phyloP scores from a whole-genome alignment of 2,113 vertebrate genomes.

The Nestor notabilis region DNA sequence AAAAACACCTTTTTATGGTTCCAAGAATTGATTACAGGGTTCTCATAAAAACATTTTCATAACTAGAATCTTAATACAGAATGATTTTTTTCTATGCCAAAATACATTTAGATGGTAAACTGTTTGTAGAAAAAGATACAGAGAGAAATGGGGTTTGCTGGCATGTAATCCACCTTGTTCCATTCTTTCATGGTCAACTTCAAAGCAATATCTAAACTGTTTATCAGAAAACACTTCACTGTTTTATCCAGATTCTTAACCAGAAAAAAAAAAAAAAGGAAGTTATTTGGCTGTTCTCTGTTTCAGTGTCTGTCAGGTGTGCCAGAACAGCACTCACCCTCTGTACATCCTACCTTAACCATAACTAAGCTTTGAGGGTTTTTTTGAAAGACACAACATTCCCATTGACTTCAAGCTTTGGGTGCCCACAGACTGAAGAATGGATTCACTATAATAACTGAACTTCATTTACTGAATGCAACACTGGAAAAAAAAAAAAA shows the following conservation, averaged over 20 bases:
- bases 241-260: slow-evolving; percentile 37
- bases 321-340: background rate
- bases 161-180: slow-evolving; percentile 65
- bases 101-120: slow-evolving; percentile 80
- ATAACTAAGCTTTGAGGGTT: background rate
- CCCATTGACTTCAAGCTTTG: slow-evolving; percentile 1
- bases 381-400: slow-evolving; percentile 8
- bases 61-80: slow-evolving; percentile 81
- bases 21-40: slow-evolving; percentile 76
- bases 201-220: slow-evolving; percentile 34
- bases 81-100: slow-evolving; percentile 79
- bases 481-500: slow-evolving; percentile 44
- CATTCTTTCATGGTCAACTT: slow-evolving; percentile 52
- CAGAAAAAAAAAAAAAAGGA: background rate
- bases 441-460: background rate
- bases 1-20: slow-evolving; percentile 77
- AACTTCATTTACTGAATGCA: slow-evolving; percentile 62
- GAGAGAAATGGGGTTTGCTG: slow-evolving; percentile 74
- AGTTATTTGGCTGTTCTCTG: background rate
- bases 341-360: background rate
- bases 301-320: background rate
- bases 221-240: slow-evolving; percentile 27
- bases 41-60: slow-evolving; percentile 81
- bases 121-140: slow-evolving; percentile 72
- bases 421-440: slow-evolving; percentile 26